Conservation (phyloP, 2,888 invertebrate species). For the Agrenia bidenticulata region DNA sequence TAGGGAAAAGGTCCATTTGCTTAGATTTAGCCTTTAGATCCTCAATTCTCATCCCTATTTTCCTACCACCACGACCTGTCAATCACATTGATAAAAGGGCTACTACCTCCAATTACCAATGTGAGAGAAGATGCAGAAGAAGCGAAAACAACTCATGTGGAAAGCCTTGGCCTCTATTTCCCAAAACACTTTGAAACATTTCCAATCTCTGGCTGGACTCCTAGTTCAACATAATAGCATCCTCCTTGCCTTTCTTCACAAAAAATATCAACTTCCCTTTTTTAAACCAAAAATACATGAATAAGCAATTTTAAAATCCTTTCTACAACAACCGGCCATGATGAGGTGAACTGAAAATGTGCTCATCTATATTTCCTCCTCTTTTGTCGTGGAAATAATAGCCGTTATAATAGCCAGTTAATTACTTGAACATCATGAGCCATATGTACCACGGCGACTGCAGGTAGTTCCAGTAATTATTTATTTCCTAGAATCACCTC, state of each 20-base stretch:
- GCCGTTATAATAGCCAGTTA: too few species aligned
- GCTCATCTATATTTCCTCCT: too few species aligned
- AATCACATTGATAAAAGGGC: slow-evolving; percentile 9
- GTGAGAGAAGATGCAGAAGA: not conserved
- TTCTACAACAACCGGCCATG: too few species aligned
- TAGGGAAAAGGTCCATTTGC: too few species aligned
- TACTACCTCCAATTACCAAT: not conserved
- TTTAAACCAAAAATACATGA: slow-evolving; percentile 7
- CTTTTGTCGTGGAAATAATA: too few species aligned
- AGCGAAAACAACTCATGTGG: slow-evolving; percentile 10
- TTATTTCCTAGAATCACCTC: too few species aligned
- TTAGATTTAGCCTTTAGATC: not conserved
- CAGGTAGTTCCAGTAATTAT: too few species aligned
- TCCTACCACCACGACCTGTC: not conserved
- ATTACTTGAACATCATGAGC: too few species aligned
- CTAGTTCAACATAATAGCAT: not conserved
- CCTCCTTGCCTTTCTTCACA: not conserved
- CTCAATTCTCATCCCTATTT: slow-evolving; percentile 3
- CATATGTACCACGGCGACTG: too few species aligned
- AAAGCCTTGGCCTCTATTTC: slow-evolving; percentile 8
- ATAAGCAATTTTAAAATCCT: slow-evolving; percentile 8
- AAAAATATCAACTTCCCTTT: slow-evolving; percentile 7
- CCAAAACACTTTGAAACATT: slow-evolving; percentile 2
- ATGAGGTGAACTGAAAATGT: too few species aligned
- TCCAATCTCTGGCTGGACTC: not conserved